These are phyloP conservation scores for Callimorpha dominula DNA, from an alignment of 2,888 invertebrate species.

Conservation along the genomic window DNA sequence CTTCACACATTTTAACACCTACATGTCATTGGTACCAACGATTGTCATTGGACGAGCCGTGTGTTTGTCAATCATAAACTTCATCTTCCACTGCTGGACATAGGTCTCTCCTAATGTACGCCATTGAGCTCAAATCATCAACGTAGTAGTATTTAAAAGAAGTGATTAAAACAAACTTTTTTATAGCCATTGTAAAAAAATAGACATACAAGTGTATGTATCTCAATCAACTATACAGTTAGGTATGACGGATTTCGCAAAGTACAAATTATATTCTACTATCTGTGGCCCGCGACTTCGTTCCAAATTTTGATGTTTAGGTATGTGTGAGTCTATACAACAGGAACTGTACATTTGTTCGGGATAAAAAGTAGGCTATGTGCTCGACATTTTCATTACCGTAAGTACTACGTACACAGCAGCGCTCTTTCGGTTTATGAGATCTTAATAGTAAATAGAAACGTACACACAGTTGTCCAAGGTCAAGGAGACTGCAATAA, in stretches of 20 bases:
- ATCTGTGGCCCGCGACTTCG: no score
- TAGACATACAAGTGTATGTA: not conserved
- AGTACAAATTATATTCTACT: not conserved
- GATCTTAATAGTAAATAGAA: constrained; percentile 8
- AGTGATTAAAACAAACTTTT: not conserved
- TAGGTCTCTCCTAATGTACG: no score
- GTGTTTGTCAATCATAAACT: no score
- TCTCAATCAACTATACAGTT: not conserved
- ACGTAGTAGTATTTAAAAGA: no score
- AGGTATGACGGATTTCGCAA: not conserved
- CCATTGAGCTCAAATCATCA: no score
- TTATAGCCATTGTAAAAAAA: not conserved
- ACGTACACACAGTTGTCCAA: constrained; percentile 11
- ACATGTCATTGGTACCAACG: no score
- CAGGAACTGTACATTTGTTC: no score
- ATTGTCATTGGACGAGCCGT: no score
- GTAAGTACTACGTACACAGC: not conserved
- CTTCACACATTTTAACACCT: no score
- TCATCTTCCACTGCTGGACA: no score
- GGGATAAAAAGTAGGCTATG: not conserved
- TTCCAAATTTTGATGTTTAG: no score
- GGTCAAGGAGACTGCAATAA: constrained; percentile 18
- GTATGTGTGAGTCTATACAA: no score
- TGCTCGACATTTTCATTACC: not conserved
- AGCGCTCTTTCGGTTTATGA: not conserved